phyloP scores from a whole-genome alignment of 2,797 vertebrate genomes.

The Mastacembelus armatus region DNA sequence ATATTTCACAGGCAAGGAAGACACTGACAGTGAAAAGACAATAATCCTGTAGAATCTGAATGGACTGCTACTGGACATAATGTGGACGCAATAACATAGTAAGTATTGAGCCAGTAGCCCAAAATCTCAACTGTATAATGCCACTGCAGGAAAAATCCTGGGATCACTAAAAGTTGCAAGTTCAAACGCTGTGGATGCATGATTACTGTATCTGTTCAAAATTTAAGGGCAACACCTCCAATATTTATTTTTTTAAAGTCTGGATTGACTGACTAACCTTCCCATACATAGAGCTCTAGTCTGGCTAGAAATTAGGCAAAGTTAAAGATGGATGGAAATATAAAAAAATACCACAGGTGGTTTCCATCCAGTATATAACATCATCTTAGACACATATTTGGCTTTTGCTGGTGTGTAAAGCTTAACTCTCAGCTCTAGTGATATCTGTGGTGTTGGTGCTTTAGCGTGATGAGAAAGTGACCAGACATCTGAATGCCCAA shows the following conservation, averaged over 20 bases:
- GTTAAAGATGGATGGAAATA: slow-evolving; percentile 53
- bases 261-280: no score
- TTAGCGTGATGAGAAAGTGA: slow-evolving; percentile 61
- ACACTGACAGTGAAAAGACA: not conserved
- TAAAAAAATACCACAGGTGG: slow-evolving; percentile 74
- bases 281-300: not conserved
- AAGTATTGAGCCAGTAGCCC: no score
- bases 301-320: slow-evolving; percentile 33
- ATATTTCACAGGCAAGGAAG: slow-evolving; percentile 1
- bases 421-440: slow-evolving; percentile 70
- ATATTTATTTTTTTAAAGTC: not conserved
- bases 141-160: not conserved
- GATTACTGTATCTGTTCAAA: not conserved
- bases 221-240: not conserved
- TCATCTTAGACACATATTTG: slow-evolving; percentile 72
- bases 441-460: slow-evolving; percentile 45
- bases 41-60: not conserved
- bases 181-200: not conserved
- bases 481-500: slow-evolving; percentile 46
- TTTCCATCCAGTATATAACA: slow-evolving; percentile 76
- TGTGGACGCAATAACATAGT: slow-evolving; percentile 15
- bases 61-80: slow-evolving; percentile 3
- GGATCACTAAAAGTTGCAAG: not conserved
- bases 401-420: slow-evolving; percentile 68
- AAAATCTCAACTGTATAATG: not conserved